Evolutionary conservation across 2,797 vertebrate species (phyloP).

Genomic region (Alcedo quadribrachys): DNA sequence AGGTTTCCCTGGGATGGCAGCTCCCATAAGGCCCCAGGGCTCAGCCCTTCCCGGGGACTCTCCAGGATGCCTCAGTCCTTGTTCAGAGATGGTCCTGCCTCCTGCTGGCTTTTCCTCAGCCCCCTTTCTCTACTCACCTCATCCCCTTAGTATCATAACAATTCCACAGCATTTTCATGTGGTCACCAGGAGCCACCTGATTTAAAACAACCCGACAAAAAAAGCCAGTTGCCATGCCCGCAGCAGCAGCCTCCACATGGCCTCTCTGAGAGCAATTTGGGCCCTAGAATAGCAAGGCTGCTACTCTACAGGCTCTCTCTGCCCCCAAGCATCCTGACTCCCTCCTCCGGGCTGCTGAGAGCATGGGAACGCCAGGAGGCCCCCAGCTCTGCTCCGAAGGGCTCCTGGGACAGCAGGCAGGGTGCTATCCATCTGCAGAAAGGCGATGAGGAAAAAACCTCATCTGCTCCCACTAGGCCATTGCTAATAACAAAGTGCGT

Average conservation of each 20-base stretch:
- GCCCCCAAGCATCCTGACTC: background rate
- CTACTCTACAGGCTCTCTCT: background rate
- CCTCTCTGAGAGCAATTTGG: background rate
- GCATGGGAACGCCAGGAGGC: background rate
- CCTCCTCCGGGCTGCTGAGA: background rate
- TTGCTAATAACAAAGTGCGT: background rate
- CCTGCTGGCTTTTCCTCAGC: background rate
- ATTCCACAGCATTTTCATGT: background rate
- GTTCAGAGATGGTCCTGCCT: background rate
- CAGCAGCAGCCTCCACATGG: background rate
- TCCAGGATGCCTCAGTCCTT: background rate
- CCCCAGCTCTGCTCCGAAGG: background rate
- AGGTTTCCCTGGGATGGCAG: accelerated
- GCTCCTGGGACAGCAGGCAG: background rate
- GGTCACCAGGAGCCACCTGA: background rate
- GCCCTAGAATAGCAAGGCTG: background rate
- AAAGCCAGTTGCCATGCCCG: background rate
- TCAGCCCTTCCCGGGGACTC: accelerated
- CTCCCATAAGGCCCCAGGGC: accelerated
- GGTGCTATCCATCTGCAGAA: background rate
- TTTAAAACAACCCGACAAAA: background rate
- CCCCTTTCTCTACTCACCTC: background rate
- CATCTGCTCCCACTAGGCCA: background rate
- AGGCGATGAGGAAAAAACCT: background rate
- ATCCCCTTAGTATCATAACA: accelerated